Conservation (phyloP, 2,113 vertebrate genomes). For the Archilochus colubris region DNA sequence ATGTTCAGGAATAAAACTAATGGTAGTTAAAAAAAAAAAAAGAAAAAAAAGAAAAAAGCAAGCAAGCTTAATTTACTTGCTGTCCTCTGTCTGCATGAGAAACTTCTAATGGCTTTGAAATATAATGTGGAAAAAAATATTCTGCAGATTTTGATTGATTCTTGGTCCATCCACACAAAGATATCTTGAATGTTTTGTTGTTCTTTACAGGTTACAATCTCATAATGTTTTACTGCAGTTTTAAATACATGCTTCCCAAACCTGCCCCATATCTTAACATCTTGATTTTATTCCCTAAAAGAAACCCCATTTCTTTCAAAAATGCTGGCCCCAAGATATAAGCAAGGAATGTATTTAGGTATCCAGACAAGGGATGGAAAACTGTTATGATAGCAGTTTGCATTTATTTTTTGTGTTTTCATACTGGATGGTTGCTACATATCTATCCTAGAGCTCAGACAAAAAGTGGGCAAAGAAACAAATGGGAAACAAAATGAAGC, state of each 20-base stretch:
- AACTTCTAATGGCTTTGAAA: background rate
- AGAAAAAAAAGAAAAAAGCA: background rate
- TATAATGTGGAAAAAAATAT: background rate
- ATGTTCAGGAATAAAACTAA: background rate
- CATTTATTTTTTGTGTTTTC: background rate
- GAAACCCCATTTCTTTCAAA: background rate
- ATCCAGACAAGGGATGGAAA: background rate
- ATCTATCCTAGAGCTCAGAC: background rate
- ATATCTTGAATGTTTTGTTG: background rate
- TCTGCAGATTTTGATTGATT: background rate
- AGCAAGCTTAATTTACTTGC: background rate
- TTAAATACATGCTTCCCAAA: background rate
- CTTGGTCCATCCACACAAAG: background rate
- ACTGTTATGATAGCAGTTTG: background rate
- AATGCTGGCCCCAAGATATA: background rate
- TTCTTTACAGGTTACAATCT: background rate
- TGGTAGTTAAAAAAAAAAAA: background rate
- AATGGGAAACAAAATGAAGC: background rate
- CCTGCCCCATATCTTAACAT: background rate
- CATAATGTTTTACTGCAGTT: background rate
- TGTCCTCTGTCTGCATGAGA: background rate
- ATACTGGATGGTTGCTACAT: background rate
- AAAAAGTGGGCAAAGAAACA: background rate
- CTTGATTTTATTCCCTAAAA: background rate
- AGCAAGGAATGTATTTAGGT: background rate